Conservation (phyloP, 2,113 vertebrate species). For the Aphyosemion australe region DNA sequence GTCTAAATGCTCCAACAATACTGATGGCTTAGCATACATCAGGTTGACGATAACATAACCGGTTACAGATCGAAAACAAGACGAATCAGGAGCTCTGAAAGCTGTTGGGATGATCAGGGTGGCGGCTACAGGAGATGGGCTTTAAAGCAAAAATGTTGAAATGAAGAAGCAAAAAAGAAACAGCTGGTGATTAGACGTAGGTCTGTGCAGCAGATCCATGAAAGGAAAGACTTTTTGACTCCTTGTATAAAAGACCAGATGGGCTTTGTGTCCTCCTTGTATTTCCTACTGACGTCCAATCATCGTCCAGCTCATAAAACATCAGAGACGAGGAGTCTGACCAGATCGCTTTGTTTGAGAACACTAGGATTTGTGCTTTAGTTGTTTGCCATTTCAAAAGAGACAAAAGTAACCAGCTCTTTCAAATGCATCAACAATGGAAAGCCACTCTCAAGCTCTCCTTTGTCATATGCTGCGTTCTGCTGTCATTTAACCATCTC, state of each 20-base stretch:
- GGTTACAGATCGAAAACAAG: conserved; percentile 2
- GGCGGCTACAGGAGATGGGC: no score
- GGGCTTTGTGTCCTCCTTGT: conserved; percentile 29
- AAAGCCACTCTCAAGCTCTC: conserved; percentile 44
- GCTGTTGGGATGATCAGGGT: not conserved
- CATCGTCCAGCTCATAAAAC: conserved; percentile 51
- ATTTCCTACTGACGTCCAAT: conserved; percentile 43
- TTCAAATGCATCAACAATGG: conserved; percentile 62
- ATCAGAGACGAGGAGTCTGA: conserved; percentile 43
- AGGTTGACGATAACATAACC: not conserved
- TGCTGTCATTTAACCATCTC: conserved; percentile 53
- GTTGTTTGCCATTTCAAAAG: conserved; percentile 62
- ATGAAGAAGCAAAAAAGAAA: not conserved
- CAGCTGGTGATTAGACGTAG: conserved; percentile 28
- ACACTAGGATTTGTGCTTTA: conserved; percentile 57
- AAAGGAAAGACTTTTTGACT: conserved; percentile 39
- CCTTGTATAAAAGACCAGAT: conserved; percentile 42
- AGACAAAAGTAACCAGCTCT: conserved; percentile 65
- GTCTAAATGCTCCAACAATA: conserved; percentile 37
- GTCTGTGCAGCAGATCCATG: conserved; percentile 5
- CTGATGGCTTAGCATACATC: conserved; percentile 16
- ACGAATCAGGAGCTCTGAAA: not conserved
- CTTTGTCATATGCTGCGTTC: conserved; percentile 60
- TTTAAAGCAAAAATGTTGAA: not conserved
- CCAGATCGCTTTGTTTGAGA: conserved; percentile 56